Evolutionary conservation across 1,140 invertebrate species (phyloP), one percentile per base, ranked within the genome.

Genomic region (Penaeus vannamei): DNA sequence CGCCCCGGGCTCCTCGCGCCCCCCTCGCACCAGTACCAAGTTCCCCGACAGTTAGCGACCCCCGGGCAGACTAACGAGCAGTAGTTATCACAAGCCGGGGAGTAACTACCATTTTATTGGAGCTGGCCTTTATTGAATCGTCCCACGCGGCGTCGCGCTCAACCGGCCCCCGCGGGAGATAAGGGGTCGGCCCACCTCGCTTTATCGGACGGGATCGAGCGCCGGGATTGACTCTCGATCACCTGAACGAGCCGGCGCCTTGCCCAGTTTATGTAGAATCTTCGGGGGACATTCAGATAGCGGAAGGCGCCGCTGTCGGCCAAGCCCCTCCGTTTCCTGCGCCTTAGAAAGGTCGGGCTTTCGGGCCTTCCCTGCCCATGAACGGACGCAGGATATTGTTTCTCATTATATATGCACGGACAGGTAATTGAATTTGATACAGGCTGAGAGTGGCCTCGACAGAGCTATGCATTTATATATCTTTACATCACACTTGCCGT

Each of bases 361-460:
- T 12, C 53, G 53, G 53, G 53, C 17, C 53, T 76, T 29, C 72
- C 26, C n/a, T 29, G 72, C 26, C 26, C 72, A 32, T 20, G 29
- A 29, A 20, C 42, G 72, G 72, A 76, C 29, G 42, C 72, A 76
- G 42, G 29, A 36, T 36, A 76, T 76, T 76, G 72, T 76, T 76
- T 76, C 29, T 36, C 72, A 76, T 76, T 76, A n/a, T 32, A 36
- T 29, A 76, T 76, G 72, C 72, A 36, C 42, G 42, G 26, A n/a
- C 72, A 76, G 72, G 72, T 76, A 76, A 76, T 76, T 76, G 72
- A 76, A 76, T 76, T 76, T 76, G 72, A 72, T 72, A 72, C 32
- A 72, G 32, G 29, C 3, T 32, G 72, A 36, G 42, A 76, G 72
- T 36, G 72, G 42, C 72, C n/a, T 76, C 26, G 72, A 76, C 29